Evolutionary conservation across 2,113 vertebrate species (phyloP).

Genomic region (Tychaedon coryphoeus): DNA sequence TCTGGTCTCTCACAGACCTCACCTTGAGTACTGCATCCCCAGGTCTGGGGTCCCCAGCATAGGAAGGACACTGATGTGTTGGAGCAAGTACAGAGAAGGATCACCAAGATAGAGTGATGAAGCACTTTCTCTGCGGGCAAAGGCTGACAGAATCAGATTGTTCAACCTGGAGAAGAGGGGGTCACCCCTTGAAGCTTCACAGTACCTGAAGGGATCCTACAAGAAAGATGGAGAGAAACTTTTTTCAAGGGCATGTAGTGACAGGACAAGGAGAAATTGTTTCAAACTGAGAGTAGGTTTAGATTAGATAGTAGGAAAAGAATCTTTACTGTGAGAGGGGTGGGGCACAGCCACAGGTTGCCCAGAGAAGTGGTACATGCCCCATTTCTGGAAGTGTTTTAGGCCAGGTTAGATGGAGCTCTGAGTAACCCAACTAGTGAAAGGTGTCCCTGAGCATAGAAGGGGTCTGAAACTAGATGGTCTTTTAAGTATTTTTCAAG

Average conservation of each 20-base stretch:
- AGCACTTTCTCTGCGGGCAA: fast-evolving
- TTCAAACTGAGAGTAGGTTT: not conserved
- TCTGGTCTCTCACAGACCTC: not conserved
- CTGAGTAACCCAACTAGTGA: not conserved
- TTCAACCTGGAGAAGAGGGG: not conserved
- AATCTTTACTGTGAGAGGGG: not conserved
- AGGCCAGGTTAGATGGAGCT: not conserved
- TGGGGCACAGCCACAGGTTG: not conserved
- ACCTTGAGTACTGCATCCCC: not conserved
- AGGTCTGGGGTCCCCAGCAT: not conserved
- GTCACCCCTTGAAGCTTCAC: not conserved
- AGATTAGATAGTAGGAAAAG: not conserved
- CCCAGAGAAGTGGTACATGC: not conserved
- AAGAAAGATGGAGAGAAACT: not conserved
- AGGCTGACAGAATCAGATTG: not conserved
- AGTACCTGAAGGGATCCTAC: not conserved
- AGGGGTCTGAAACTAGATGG: not conserved
- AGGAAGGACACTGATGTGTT: not conserved
- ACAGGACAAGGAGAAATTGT: not conserved
- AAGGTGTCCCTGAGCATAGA: not conserved
- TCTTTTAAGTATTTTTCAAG: not conserved
- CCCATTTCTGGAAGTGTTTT: not conserved
- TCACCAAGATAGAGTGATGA: not conserved
- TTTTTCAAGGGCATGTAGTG: not conserved
- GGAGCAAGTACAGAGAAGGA: not conserved